phyloP scores from a whole-genome alignment of 2,113 vertebrate species.

The Pseudorasbora parva region DNA sequence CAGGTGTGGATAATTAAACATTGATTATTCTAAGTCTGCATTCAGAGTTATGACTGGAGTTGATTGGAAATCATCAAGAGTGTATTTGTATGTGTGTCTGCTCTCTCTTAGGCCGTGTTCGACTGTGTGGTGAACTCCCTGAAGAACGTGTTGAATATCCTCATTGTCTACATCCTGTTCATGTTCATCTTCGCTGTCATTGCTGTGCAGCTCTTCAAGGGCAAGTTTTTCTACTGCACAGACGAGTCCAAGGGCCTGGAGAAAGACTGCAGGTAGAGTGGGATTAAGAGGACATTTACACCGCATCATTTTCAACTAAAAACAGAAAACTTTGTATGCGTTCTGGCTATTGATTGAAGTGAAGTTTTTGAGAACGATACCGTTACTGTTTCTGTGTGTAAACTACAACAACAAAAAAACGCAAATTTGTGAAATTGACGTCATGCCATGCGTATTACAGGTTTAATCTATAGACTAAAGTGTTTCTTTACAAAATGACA shows the following conservation, averaged over 20 bases:
- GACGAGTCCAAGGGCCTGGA: constrained; percentile 94
- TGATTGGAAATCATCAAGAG: background rate
- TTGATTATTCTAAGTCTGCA: background rate
- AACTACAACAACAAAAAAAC: too few species aligned
- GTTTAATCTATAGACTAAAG: too few species aligned
- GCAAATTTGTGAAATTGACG: too few species aligned
- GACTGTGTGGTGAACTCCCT: constrained; percentile 98
- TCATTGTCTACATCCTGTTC: constrained; percentile 97
- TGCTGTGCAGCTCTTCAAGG: constrained; percentile 97
- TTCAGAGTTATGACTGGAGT: background rate
- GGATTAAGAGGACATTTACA: background rate
- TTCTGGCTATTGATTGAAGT: too few species aligned
- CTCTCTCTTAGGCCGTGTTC: constrained; percentile 87
- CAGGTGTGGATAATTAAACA: background rate
- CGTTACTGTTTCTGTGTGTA: too few species aligned
- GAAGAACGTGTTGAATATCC: constrained; percentile 97
- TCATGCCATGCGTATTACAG: too few species aligned
- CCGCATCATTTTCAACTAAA: too few species aligned
- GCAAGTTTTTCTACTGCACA: constrained; percentile 96
- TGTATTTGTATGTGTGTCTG: constrained; percentile 28
- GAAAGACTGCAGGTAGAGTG: constrained; percentile 92
- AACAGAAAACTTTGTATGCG: too few species aligned
- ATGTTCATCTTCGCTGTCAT: constrained; percentile 99
- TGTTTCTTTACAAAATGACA: too few species aligned
- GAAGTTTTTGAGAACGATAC: too few species aligned